Evolutionary conservation across 2,113 vertebrate species (phyloP).

Genomic region (Sclerurus mexicanus): DNA sequence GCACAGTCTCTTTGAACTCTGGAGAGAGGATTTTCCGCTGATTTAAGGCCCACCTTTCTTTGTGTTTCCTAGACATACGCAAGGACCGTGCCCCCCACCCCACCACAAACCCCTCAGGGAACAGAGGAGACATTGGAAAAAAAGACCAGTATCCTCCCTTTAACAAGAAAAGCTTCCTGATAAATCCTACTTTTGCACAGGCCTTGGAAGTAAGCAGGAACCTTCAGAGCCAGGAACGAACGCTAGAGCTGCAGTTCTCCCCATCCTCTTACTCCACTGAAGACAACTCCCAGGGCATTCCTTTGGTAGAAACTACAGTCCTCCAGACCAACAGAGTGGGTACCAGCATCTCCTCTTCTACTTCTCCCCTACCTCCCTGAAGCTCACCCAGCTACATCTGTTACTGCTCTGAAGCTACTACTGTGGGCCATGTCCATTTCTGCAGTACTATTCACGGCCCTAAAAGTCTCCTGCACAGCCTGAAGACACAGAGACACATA

Average conservation of each 20-base stretch:
- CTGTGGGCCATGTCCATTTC: background rate
- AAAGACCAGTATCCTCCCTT: background rate
- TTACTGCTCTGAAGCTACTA: constrained; percentile 8
- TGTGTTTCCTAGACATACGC: constrained; percentile 32
- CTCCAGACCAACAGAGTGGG: constrained; percentile 33
- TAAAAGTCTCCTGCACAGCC: constrained; percentile 50
- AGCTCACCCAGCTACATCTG: constrained; percentile 24
- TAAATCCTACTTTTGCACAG: constrained; percentile 26
- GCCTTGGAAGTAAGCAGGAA: background rate
- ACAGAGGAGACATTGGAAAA: background rate
- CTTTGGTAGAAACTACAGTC: constrained; percentile 70
- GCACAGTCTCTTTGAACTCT: constrained; percentile 58
- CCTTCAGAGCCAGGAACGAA: constrained; percentile 3
- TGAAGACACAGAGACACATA: constrained; percentile 22
- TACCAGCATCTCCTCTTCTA: constrained; percentile 11
- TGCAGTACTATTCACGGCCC: constrained; percentile 11
- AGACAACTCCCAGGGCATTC: constrained; percentile 19
- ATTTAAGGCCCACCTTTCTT: constrained; percentile 68
- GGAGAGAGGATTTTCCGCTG: constrained; percentile 60
- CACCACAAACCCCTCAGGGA: background rate
- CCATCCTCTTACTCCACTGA: constrained; percentile 14
- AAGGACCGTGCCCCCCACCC: background rate
- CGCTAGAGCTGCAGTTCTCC: background rate
- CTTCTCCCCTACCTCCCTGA: constrained; percentile 47
- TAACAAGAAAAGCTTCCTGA: background rate